Percentiles rank a stretch among this genome's conserved stretches.
Evolutionary conservation across 64 coral and sea anemone species (phyloP).

Genomic region (Pachyseris speciosa): DNA sequence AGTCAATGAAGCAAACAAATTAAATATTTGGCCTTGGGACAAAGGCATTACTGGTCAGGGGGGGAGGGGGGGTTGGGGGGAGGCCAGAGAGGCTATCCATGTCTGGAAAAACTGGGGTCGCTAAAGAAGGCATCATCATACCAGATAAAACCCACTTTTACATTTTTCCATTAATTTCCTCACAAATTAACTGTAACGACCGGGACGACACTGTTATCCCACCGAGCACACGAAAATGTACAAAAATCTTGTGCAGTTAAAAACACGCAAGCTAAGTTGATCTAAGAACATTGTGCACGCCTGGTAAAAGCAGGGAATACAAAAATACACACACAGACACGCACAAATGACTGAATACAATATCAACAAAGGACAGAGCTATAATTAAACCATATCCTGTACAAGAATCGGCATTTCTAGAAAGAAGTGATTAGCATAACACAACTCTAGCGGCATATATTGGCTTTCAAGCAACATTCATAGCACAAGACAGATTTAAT

Average conservation of each 20-base stretch:
- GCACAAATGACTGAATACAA: not conserved
- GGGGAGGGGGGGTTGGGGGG: not conserved
- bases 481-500: conserved; percentile 8
- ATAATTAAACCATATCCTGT: not conserved
- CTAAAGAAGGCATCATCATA: too few relatives aligned
- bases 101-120: too few relatives aligned
- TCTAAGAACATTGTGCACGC: not conserved
- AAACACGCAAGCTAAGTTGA: too few relatives aligned
- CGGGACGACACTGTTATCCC: too few relatives aligned
- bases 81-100: not conserved
- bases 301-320: not conserved
- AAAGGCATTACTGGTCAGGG: not conserved
- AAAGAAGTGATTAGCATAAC: conserved; percentile 15
- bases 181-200: too few relatives aligned
- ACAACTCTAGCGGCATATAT: not conserved
- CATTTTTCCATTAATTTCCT: too few relatives aligned
- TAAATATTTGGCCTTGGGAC: conserved; percentile 1
- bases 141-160: too few relatives aligned
- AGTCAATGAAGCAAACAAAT: not conserved
- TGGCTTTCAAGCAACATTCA: not conserved
- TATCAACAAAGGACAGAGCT: not conserved
- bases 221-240: too few relatives aligned
- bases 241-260: too few relatives aligned
- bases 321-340: not conserved
- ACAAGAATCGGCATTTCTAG: not conserved